These are phyloP conservation scores for Heterodera schachtii DNA, from an alignment of 1,140 invertebrate genomes.

Conservation along the genomic window DNA sequence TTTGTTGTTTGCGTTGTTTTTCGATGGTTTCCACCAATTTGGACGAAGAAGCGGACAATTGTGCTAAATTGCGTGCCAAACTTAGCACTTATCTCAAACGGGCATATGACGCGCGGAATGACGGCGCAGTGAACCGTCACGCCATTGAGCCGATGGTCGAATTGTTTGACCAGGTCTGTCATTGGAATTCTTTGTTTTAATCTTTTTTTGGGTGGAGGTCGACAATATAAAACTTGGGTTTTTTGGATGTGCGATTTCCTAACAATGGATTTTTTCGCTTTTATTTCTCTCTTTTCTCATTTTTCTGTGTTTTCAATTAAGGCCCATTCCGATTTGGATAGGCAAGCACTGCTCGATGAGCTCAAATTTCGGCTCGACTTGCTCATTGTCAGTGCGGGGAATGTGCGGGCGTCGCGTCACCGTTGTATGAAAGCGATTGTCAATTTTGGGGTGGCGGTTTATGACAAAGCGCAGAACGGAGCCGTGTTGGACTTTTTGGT, in stretches of 20 bases:
- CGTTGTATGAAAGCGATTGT: constrained; percentile 33
- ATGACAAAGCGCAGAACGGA: constrained; percentile 1
- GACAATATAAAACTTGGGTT: neutral
- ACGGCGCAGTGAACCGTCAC: neutral
- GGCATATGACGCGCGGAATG: neutral
- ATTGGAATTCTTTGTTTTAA: neutral
- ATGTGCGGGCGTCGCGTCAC: constrained; percentile 12
- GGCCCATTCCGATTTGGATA: neutral
- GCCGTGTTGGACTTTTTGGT: constrained; percentile 24
- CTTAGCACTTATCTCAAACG: neutral
- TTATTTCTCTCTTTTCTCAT: neutral
- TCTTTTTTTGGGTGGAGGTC: no score
- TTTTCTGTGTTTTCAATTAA: neutral
- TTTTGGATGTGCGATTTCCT: neutral
- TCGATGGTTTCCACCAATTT: neutral
- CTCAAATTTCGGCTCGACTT: constrained; percentile 33
- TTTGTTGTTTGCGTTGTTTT: neutral
- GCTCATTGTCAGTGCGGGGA: constrained; percentile 26
- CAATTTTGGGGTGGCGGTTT: constrained; percentile 3
- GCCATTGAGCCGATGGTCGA: constrained; percentile 3
- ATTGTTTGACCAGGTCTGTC: neutral
- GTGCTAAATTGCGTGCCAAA: neutral
- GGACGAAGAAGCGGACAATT: neutral
- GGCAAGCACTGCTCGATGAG: constrained; percentile 26
- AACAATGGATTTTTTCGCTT: neutral